These are phyloP conservation scores for Ovis aries DNA, from an alignment of 2,113 vertebrate species.

Conservation along the genomic window DNA sequence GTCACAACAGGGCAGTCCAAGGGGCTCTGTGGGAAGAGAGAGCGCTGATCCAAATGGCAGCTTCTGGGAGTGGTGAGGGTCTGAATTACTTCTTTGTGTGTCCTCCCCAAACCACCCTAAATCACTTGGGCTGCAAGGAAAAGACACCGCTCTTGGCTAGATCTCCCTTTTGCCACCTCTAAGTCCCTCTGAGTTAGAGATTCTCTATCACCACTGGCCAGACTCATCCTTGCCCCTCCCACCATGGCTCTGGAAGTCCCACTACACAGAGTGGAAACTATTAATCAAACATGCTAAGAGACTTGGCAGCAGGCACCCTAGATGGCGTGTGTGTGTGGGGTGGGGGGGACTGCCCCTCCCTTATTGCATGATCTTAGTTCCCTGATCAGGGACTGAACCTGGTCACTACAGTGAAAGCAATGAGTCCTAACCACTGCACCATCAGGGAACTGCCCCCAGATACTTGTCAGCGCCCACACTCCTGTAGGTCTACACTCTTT, in stretches of 20 bases:
- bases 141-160: neutral
- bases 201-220: neutral
- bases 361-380: neutral
- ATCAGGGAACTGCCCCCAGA: neutral
- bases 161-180: neutral
- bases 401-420: neutral
- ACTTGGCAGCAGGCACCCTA: neutral
- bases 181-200: neutral
- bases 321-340: accelerated
- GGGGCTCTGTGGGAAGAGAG: neutral
- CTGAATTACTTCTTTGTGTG: neutral
- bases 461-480: accelerated
- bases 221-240: neutral
- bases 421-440: neutral
- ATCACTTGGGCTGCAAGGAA: neutral
- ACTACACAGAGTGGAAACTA: neutral
- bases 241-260: neutral
- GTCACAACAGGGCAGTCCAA: accelerated
- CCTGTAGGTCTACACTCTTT: neutral
- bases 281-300: neutral
- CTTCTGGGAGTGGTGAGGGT: neutral
- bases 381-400: neutral
- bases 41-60: neutral
- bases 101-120: neutral
- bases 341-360: accelerated